Percentiles rank a stretch among this genome's conserved stretches.
Evolutionary conservation across 2,113 vertebrate species (phyloP).

Genomic region (Sylvicapra grimmia): DNA sequence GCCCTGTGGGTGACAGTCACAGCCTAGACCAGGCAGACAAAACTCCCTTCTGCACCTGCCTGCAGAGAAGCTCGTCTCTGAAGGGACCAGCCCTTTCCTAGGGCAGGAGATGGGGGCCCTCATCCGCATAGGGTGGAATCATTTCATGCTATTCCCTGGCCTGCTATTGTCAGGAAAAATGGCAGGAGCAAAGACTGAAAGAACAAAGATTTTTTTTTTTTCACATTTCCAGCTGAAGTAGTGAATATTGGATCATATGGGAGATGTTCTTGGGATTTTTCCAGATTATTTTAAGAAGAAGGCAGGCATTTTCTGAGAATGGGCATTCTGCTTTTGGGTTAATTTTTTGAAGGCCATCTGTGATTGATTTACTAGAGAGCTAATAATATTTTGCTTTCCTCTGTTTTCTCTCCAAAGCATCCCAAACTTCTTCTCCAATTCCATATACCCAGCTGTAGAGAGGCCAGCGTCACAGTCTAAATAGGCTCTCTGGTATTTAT

Average conservation of each 20-base stretch:
- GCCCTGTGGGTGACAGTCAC: neutral
- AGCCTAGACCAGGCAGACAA: neutral
- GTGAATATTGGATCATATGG: neutral
- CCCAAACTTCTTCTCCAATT: neutral
- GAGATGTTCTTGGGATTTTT: constrained; percentile 39
- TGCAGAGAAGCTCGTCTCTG: neutral
- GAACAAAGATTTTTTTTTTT: neutral
- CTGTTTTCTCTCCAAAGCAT: constrained; percentile 26
- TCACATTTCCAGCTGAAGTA: constrained; percentile 3
- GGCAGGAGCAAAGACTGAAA: neutral
- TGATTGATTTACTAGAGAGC: constrained; percentile 49
- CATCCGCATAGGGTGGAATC: neutral
- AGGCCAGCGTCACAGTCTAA: neutral
- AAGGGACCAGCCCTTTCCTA: too few species aligned
- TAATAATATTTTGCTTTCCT: constrained; percentile 55
- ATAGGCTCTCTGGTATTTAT: neutral
- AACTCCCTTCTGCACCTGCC: neutral
- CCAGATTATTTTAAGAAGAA: constrained; percentile 64
- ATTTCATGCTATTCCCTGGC: neutral
- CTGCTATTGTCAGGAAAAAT: neutral
- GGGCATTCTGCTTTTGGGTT: constrained; percentile 57
- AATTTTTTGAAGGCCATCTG: constrained; percentile 60
- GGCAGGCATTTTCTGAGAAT: constrained; percentile 50
- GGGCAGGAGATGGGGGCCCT: neutral
- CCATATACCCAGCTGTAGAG: neutral